Conservation (phyloP, 2,888 invertebrate species). For the Agriotes lineatus region DNA sequence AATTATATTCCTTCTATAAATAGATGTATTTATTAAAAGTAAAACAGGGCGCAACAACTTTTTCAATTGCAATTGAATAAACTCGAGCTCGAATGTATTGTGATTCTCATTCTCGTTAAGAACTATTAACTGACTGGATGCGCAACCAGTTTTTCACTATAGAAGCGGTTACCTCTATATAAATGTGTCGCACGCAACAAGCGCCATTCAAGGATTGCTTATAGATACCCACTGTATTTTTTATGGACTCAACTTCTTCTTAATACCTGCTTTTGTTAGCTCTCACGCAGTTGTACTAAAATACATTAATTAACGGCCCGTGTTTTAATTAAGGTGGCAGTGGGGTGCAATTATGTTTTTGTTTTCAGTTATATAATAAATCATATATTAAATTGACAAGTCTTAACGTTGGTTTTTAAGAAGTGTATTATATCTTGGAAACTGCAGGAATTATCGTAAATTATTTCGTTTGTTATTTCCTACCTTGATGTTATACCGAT, state of each 20-base stretch:
- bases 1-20: constrained; percentile 36
- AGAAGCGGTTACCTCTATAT: constrained; percentile 3
- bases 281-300: not conserved
- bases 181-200: constrained; percentile 25
- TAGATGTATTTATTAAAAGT: constrained; percentile 27
- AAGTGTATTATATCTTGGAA: too few relatives aligned
- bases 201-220: constrained; percentile 16
- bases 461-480: too few relatives aligned
- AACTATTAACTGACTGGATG: constrained; percentile 22
- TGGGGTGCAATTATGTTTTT: not conserved
- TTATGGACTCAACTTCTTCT: not conserved
- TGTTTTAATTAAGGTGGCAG: not conserved
- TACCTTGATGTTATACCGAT: too few relatives aligned
- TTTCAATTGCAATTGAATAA: constrained; percentile 12
- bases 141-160: constrained; percentile 19
- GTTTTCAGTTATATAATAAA: not conserved
- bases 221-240: not conserved
- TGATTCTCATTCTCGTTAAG: constrained; percentile 18
- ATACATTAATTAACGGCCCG: not conserved
- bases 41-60: constrained; percentile 11
- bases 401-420: too few relatives aligned
- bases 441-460: too few relatives aligned
- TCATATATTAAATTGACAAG: not conserved
- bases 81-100: constrained; percentile 7
- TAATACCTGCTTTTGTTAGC: not conserved